Percentiles rank a stretch among this genome's conserved stretches.
Evolutionary conservation across 2,797 vertebrate genomes (phyloP).

Genomic region (Poeciliopsis turneri): DNA sequence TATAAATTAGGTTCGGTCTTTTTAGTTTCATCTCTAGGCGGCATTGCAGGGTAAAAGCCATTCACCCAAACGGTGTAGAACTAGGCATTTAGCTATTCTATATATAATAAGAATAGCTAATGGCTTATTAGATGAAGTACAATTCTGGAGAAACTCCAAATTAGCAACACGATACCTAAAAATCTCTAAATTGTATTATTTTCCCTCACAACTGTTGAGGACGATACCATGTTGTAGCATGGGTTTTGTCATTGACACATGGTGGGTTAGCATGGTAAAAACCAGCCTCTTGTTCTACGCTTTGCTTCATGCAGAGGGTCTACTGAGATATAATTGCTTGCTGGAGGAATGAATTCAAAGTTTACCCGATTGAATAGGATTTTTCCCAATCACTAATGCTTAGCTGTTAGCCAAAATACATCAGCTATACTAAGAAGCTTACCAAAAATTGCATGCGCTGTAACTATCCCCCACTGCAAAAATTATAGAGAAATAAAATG

Average conservation of each 20-base stretch:
- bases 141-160: not conserved
- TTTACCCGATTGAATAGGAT: not conserved
- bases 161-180: not conserved
- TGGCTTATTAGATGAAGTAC: not conserved
- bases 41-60: not conserved
- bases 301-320: not conserved
- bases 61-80: not conserved
- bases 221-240: not conserved
- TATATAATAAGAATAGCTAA: too few species aligned
- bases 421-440: too few species aligned
- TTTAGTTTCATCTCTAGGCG: not conserved
- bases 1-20: not conserved
- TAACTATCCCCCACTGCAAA: too few species aligned
- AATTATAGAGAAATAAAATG: too few species aligned
- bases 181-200: not conserved
- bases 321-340: not conserved
- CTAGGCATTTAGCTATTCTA: not conserved
- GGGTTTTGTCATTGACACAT: not conserved
- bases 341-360: not conserved
- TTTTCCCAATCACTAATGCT: not conserved
- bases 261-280: not conserved
- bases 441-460: too few species aligned
- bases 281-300: not conserved
- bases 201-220: not conserved
- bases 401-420: not conserved